Percentiles rank a stretch among this genome's conserved stretches.
Conservation (phyloP, 2,888 invertebrate species). For the Marronus borbonicus region DNA sequence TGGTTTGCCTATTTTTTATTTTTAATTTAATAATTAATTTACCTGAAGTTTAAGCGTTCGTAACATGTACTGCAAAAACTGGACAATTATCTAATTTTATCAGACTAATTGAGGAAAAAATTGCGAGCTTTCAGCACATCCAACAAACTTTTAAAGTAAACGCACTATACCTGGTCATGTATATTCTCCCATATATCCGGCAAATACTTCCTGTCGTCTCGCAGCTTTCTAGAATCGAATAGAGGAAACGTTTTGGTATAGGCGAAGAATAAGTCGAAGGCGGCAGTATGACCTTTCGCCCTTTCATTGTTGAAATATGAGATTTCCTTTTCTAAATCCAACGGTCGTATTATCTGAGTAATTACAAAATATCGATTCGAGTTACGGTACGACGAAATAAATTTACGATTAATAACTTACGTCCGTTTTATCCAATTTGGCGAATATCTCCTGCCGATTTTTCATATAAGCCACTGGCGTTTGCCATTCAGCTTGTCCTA, state of each 20-base stretch:
- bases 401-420: constrained; percentile 14
- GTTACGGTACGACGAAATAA: background rate
- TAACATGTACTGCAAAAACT: no score
- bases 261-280: constrained; percentile 68
- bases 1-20: no score
- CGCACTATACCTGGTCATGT: constrained; percentile 64
- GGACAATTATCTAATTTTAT: no score
- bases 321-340: constrained; percentile 61
- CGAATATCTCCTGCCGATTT: constrained; percentile 58
- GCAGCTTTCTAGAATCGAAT: constrained; percentile 65
- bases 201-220: constrained; percentile 64
- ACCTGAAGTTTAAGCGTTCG: no score
- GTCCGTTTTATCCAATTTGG: constrained; percentile 58
- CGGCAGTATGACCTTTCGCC: constrained; percentile 55
- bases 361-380: background rate
- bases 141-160: no score
- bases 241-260: constrained; percentile 65
- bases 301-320: constrained; percentile 66
- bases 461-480: constrained; percentile 61
- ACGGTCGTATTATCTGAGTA: constrained; percentile 11
- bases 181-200: constrained; percentile 66
- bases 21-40: no score
- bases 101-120: no score
- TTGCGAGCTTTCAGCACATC: no score
- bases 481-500: constrained; percentile 58